Conservation (phyloP, 2,113 vertebrate genomes). For the Cyanistes caeruleus region DNA sequence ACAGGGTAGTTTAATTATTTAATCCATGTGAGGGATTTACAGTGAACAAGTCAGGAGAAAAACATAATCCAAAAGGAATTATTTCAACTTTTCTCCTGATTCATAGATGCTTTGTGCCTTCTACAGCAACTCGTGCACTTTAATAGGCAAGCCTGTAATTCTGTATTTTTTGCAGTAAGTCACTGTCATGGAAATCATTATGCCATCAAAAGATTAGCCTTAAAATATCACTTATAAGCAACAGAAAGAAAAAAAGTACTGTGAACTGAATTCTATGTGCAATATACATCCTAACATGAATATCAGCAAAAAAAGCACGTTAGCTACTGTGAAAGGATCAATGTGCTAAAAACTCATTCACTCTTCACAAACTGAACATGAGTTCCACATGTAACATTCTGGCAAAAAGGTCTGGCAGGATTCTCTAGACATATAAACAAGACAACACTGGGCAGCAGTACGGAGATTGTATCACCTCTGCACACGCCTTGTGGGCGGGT, state of each 20-base stretch:
- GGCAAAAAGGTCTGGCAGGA: constrained; percentile 1
- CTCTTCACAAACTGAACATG: background rate
- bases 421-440: background rate
- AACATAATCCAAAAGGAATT: background rate
- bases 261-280: background rate
- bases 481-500: background rate
- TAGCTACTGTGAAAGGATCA: background rate
- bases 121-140: background rate
- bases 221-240: background rate
- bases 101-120: background rate
- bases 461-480: constrained; percentile 49
- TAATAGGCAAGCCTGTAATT: background rate
- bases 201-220: background rate
- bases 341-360: background rate
- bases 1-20: constrained; percentile 25
- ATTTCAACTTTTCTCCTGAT: background rate
- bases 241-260: background rate
- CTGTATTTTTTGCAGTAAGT: background rate
- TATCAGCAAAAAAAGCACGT: background rate
- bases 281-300: background rate
- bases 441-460: constrained; percentile 31
- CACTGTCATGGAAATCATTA: constrained; percentile 1
- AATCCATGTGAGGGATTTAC: background rate
- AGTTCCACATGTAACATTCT: background rate
- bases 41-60: background rate